Conservation (phyloP, 2,113 vertebrate genomes). For the Microcebus griseorufus region DNA sequence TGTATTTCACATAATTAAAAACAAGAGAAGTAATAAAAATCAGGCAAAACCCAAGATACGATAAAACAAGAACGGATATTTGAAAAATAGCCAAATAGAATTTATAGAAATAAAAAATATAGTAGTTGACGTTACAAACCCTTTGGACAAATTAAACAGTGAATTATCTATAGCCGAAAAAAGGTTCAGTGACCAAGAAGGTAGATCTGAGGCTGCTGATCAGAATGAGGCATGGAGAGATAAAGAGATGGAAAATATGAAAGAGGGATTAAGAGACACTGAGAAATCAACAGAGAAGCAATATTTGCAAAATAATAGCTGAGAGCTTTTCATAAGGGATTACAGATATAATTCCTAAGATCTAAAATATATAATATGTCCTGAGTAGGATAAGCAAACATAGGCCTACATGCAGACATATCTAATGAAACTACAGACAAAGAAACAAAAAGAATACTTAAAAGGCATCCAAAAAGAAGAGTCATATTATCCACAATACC, state of each 20-base stretch:
- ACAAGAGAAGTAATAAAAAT: background rate
- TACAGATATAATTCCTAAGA: slow-evolving; percentile 9
- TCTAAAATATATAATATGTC: background rate
- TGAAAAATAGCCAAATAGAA: background rate
- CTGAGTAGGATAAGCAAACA: background rate
- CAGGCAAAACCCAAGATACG: slow-evolving; percentile 5
- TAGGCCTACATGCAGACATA: background rate
- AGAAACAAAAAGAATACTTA: background rate
- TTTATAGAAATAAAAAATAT: background rate
- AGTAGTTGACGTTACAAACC: background rate
- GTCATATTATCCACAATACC: background rate
- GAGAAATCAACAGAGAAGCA: background rate
- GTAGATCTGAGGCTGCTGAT: too few relatives aligned
- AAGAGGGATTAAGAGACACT: background rate
- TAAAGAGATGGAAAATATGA: slow-evolving; percentile 2
- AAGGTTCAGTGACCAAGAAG: too few relatives aligned
- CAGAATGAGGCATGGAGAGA: too few relatives aligned
- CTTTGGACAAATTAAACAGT: too few relatives aligned
- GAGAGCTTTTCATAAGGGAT: slow-evolving; percentile 28
- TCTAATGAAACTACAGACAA: background rate
- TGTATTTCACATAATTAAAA: background rate
- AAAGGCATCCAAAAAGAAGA: slow-evolving; percentile 24
- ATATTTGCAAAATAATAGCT: background rate
- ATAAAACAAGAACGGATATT: background rate
- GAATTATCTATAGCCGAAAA: too few relatives aligned